Percentiles rank a stretch among this genome's conserved stretches.
Evolutionary conservation across 53 echinoderm and acorn worm species (phyloP).

Genomic region (Holothuria scabra): DNA sequence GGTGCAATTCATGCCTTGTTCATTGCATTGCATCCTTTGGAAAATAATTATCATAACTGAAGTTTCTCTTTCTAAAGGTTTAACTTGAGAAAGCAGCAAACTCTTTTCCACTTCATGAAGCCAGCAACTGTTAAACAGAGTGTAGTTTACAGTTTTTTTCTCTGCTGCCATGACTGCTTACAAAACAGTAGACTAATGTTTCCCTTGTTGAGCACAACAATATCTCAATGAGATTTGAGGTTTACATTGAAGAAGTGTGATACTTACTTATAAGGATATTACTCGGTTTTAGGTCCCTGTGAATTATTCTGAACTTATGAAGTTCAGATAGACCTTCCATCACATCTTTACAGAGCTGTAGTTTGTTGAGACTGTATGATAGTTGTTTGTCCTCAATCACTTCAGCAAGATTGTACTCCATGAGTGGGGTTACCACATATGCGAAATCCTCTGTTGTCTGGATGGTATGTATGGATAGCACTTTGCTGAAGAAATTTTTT

Average conservation of each 20-base stretch:
- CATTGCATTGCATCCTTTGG: too few species aligned
- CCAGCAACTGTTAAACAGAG: too few species aligned
- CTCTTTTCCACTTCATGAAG: too few species aligned
- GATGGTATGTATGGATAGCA: conserved; percentile 22
- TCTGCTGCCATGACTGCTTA: too few species aligned
- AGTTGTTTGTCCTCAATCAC: not conserved
- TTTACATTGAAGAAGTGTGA: not conserved
- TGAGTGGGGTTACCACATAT: conserved; percentile 28
- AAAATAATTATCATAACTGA: too few species aligned
- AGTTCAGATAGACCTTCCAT: conserved; percentile 19
- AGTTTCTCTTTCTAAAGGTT: too few species aligned
- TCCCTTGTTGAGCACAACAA: too few species aligned
- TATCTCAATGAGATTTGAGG: too few species aligned
- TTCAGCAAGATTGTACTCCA: conserved; percentile 24
- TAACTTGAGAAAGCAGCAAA: too few species aligned
- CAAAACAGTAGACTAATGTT: too few species aligned
- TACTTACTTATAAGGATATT: conserved; percentile 24
- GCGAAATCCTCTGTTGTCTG: conserved; percentile 21
- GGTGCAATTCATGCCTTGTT: too few species aligned
- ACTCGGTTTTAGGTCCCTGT: conserved; percentile 39
- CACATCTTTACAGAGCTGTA: conserved; percentile 13
- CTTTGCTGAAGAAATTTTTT: not conserved
- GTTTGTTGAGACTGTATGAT: not conserved
- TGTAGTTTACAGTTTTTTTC: too few species aligned
- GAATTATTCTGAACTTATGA: conserved; percentile 6